These are phyloP conservation scores for Corythaeola cristata DNA, from an alignment of 2,113 vertebrate species.

Conservation along the genomic window DNA sequence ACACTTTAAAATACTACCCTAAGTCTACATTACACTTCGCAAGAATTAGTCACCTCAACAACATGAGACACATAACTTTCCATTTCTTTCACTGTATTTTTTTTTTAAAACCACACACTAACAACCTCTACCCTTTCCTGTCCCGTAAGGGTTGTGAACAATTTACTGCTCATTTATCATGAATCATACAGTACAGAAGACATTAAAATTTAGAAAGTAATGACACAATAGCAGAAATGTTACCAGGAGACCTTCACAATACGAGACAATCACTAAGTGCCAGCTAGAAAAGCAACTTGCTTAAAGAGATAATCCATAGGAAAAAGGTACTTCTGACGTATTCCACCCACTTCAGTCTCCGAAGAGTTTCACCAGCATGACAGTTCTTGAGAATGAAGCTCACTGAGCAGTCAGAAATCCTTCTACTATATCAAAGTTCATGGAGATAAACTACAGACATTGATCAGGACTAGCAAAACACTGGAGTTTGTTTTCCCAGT, in stretches of 20 bases:
- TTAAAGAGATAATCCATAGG: neutral
- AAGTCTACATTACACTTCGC: neutral
- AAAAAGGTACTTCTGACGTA: neutral
- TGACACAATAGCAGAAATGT: neutral
- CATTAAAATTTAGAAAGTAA: neutral
- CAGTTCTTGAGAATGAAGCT: neutral
- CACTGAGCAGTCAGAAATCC: neutral
- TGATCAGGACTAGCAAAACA: neutral
- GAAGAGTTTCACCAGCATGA: neutral
- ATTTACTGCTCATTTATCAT: neutral
- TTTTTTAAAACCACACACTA: neutral
- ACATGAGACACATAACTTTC: neutral
- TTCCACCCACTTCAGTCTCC: neutral
- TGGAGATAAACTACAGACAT: neutral
- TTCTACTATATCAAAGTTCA: neutral
- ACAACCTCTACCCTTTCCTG: neutral
- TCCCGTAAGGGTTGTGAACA: neutral
- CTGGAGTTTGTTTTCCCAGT: neutral
- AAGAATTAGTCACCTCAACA: slow-evolving; percentile 33
- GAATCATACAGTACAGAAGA: neutral
- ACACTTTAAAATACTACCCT: slow-evolving; percentile 13
- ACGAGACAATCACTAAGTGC: neutral
- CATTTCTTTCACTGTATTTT: neutral
- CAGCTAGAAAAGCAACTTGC: neutral
- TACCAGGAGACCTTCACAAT: neutral